Conservation (phyloP, 2,797 vertebrate genomes). For the Neosilurus hyrtlii region DNA sequence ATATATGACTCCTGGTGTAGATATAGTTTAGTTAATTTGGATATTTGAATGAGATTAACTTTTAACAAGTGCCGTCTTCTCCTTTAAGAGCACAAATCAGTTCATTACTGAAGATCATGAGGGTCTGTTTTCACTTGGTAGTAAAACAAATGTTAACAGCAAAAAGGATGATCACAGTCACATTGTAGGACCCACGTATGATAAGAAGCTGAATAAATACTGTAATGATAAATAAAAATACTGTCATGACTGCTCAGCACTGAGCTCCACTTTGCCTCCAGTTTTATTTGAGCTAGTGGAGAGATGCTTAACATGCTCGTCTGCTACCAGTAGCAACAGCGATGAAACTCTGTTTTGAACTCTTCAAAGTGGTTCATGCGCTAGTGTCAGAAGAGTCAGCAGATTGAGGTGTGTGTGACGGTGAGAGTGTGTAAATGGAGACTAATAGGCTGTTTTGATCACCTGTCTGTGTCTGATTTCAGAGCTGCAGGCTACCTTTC, state of each 20-base stretch:
- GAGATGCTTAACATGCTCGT: not conserved
- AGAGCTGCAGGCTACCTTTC: conserved; percentile 70
- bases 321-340: conserved; percentile 32
- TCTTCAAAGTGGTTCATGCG: conserved; percentile 68
- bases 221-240: not conserved
- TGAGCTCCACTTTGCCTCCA: not conserved
- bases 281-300: conserved; percentile 15
- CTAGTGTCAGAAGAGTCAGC: conserved; percentile 70
- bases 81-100: too few relatives aligned
- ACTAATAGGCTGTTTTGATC: conserved; percentile 73
- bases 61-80: too few relatives aligned
- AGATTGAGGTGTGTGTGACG: conserved; percentile 59
- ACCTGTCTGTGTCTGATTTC: conserved; percentile 69
- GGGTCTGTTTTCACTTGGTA: not conserved
- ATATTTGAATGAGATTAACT: too few relatives aligned
- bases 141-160: not conserved
- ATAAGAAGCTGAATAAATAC: conserved; percentile 4
- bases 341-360: conserved; percentile 31
- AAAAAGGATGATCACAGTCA: not conserved
- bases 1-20: too few relatives aligned
- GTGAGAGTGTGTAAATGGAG: conserved; percentile 61
- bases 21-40: too few relatives aligned
- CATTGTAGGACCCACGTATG: not conserved
- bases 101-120: not conserved
- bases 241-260: not conserved